A percentile compares a stretch with the other conserved stretches of the same genome.
phyloP scores from a whole-genome alignment of 2,113 vertebrate genomes.

The Aramus guarauna region DNA sequence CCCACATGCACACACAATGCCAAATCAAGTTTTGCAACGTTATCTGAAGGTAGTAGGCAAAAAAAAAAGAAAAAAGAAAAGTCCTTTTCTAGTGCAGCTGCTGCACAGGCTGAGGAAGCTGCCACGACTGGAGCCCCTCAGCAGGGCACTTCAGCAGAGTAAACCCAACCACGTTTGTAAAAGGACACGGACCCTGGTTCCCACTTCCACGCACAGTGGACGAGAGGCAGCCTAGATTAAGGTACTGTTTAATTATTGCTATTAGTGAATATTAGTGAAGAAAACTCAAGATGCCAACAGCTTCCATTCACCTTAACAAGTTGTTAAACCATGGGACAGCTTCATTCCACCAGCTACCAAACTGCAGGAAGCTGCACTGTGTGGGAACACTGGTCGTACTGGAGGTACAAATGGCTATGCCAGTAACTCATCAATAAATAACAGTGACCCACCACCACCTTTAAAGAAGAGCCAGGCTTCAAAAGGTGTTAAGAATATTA shows the following conservation, averaged over 20 bases:
- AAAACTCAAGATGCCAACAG: background rate
- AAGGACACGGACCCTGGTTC: background rate
- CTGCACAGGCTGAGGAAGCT: background rate
- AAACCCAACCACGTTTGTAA: rapidly evolving
- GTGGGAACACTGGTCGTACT: background rate
- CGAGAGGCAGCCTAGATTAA: background rate
- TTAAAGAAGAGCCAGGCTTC: background rate
- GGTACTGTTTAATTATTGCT: background rate
- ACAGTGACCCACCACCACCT: background rate
- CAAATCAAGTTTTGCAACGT: background rate
- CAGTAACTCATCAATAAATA: background rate
- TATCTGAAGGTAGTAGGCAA: rapidly evolving
- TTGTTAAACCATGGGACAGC: background rate
- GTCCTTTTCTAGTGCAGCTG: background rate
- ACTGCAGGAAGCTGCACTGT: background rate
- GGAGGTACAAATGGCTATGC: background rate
- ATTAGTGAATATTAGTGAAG: background rate
- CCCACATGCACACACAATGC: too few relatives aligned
- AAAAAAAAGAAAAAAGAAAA: too few relatives aligned
- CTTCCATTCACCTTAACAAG: background rate
- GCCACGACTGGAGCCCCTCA: too few relatives aligned
- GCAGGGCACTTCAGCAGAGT: background rate
- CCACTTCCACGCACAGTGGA: background rate
- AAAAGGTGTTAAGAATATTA: background rate
- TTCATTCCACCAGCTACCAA: background rate